Evolutionary conservation across 2,113 vertebrate species (phyloP), one percentile per base, ranked within the genome.

Genomic region (Trinectes maculatus): DNA sequence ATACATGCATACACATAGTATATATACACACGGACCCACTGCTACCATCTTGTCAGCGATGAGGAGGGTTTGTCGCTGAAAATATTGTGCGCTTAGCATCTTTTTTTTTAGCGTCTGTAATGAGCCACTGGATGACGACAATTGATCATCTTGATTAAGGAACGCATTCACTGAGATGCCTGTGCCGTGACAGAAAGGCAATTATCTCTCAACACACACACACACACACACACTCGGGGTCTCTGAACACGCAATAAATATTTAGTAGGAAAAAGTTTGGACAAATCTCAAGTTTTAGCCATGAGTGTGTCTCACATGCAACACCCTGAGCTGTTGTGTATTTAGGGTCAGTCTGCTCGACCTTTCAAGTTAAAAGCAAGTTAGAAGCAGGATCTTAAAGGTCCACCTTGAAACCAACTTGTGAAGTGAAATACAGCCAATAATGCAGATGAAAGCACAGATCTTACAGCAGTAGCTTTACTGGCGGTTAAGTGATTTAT

Each of bases 1-100:
- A n/a, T n/a, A n/a, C n/a, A n/a, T n/a, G n/a, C n/a, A n/a, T n/a
- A n/a, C n/a, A n/a, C n/a, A n/a, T n/a, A n/a, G n/a, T n/a, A n/a
- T n/a, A n/a, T n/a, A n/a, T n/a, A n/a, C n/a, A 59, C 28, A 33
- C 47, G 49, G n/a, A 52, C 52, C 51, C 47, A 67, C 75, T 64
- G 75, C 52, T 72, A 34, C 42, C 46, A 28, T 69, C 47, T 52
- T 76, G 78, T 70, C 65, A 71, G 71, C 3, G 6, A 10, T 4
- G 13, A n/a, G 43, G 64, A n/a, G 36, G 31, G 47, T 16, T 36
- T 44, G 46, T 44, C 36, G 46, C 52, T 12, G 57, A 37, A 77
- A 71, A 55, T 42, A 58, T 9, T 56, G 21, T 44, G 21, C n/a
- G 9, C 26, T 46, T 29, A 29, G 8, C 16, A 42, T 43, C 60